A percentile compares a stretch with the other conserved stretches of the same genome.
Evolutionary conservation across 2,888 invertebrate genomes (phyloP).

Genomic region (Erebia palarica): DNA sequence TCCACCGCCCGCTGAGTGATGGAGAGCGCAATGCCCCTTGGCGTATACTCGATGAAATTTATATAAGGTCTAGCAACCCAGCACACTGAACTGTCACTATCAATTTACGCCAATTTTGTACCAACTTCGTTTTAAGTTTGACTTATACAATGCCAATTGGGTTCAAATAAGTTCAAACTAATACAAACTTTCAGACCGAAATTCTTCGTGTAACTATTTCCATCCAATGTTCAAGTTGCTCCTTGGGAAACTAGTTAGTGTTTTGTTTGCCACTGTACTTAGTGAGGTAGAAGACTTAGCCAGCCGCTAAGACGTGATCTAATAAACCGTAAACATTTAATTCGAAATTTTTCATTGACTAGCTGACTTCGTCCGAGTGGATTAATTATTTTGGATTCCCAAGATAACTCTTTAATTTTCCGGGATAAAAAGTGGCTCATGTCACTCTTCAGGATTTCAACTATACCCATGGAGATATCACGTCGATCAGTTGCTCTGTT

Average conservation of each 20-base stretch:
- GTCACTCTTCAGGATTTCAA: too few species aligned
- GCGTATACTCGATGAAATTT: background rate
- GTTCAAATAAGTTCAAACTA: slow-evolving; percentile 25
- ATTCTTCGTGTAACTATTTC: slow-evolving; percentile 21
- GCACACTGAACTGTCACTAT: slow-evolving; percentile 11
- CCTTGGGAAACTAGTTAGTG: slow-evolving; percentile 25
- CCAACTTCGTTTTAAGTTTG: slow-evolving; percentile 11
- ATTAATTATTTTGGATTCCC: too few species aligned
- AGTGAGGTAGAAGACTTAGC: background rate
- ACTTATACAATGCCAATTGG: slow-evolving; percentile 10
- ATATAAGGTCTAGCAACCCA: background rate
- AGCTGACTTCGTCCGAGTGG: too few species aligned
- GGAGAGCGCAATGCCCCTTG: too few species aligned
- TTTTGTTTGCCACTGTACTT: slow-evolving; percentile 2
- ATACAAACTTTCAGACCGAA: slow-evolving; percentile 18
- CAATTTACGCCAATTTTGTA: slow-evolving; percentile 14
- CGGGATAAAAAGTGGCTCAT: too few species aligned
- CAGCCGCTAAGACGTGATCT: slow-evolving; percentile 5
- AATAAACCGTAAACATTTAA: background rate
- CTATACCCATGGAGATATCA: too few species aligned
- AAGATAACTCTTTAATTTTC: too few species aligned
- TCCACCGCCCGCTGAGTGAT: too few species aligned
- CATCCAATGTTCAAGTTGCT: slow-evolving; percentile 6
- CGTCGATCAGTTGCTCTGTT: too few species aligned
- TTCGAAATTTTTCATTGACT: background rate